Conservation (phyloP, 2,888 invertebrate genomes). For the Chaitophorus viminalis region DNA sequence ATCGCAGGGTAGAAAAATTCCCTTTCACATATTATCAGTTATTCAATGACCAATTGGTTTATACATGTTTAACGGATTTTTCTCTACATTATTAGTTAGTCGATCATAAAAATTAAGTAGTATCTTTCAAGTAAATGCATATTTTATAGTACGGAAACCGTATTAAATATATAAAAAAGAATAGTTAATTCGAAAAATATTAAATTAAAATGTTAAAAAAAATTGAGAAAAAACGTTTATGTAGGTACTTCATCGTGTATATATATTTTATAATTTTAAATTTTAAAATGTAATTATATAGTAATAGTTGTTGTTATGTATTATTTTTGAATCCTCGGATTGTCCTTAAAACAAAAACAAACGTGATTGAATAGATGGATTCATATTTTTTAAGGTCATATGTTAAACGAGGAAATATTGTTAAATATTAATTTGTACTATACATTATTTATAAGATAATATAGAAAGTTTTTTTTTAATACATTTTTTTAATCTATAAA, state of each 20-base stretch:
- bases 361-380: neutral
- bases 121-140: neutral
- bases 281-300: neutral
- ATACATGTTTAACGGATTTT: neutral
- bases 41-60: neutral
- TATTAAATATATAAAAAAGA: neutral
- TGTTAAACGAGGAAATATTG: constrained; percentile 14
- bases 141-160: neutral
- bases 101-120: neutral
- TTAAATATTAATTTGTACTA: neutral
- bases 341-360: neutral
- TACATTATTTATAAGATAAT: neutral
- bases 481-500: neutral
- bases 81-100: neutral
- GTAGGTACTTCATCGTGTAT: too few relatives aligned
- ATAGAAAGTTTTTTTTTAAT: neutral
- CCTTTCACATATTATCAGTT: neutral
- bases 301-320: neutral
- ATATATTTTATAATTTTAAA: neutral
- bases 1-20: neutral
- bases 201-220: too few relatives aligned
- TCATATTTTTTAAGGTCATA: neutral
- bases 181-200: neutral
- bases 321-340: neutral
- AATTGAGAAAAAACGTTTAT: too few relatives aligned